Base-by-base conservation (phyloP, 2,888 invertebrate species). In the Ptychoptera contaminata region DNA sequence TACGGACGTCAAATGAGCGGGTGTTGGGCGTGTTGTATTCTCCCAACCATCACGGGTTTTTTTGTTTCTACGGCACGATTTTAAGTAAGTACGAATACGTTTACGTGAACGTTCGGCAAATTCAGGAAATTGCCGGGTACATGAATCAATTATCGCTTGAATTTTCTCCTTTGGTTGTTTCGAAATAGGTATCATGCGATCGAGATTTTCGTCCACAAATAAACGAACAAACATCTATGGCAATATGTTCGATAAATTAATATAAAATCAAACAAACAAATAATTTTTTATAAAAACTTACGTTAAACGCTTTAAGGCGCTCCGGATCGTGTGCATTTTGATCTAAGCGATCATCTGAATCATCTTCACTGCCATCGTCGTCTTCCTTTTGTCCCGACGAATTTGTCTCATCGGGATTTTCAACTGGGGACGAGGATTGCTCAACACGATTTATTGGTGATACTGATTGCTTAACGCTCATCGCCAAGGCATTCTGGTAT, bases 91-190 rank as follows among this genome's bases (percentile, higher is more conserved):
- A 53, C 94, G 73, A 61, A 94, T 92, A 51, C 94, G 73, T 68
- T 94, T 94, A 53, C 94, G 76, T 47, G 94, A 91, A 47, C 94
- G 76, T 62, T 93, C 92, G 47, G 91, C 90, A 59, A 93, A 93
- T 68, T 94, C 94, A 47, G 94, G 93, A 62, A 94, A 94, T 70
- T 94, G 94, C 55, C 94, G 74, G 49, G 92, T 88, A 69, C 94
- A 94, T 15, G 93, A 93, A 64, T 94, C 94, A 51, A 94, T 90
- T 61, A 94, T 94, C 15, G 93, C 94, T 61, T 94, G 93, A 53
- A 94, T 91, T 70, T 94, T 94, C 64, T 94, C 94, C 63, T 94
- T 94, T 8, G 94, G 94, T 67, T 94, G 94, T 62, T 94, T 92
- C 43, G 93, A 93, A 58, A 94, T 94, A 46, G 94, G 94, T 46